Percentiles rank a stretch among this genome's conserved stretches.
These are phyloP conservation scores for Onthophagus sagittarius DNA, from an alignment of 2,888 invertebrate genomes.

Conservation along the genomic window DNA sequence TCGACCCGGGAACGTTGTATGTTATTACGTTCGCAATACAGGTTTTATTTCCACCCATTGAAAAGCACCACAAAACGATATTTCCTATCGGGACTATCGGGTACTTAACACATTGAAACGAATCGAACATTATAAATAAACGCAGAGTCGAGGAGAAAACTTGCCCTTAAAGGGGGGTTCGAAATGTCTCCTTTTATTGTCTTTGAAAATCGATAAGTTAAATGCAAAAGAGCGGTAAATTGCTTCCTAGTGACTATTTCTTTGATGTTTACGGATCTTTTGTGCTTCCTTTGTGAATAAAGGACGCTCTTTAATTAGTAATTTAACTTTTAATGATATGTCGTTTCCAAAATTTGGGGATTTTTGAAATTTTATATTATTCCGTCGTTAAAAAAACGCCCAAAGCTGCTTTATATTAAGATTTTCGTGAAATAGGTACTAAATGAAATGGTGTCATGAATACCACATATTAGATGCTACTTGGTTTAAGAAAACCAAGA, in stretches of 20 bases:
- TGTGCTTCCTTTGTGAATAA: neutral
- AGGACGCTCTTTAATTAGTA: neutral
- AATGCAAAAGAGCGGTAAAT: neutral
- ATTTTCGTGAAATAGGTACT: no score
- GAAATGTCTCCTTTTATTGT: neutral
- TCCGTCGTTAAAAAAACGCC: no score
- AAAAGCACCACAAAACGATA: neutral
- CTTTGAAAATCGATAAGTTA: neutral
- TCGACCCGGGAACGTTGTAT: neutral
- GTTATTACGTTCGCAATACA: neutral
- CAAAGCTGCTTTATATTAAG: no score
- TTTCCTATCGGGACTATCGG: neutral
- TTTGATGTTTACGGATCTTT: neutral
- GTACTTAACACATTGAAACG: neutral
- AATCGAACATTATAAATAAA: neutral
- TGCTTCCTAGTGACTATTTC: neutral
- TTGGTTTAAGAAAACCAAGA: no score
- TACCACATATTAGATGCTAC: no score
- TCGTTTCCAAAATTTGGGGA: neutral
- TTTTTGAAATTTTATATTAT: neutral
- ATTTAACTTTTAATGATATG: neutral
- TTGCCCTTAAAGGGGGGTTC: neutral
- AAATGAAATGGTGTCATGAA: no score
- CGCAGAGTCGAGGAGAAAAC: neutral
- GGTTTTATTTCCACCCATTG: neutral